Base-by-base conservation (phyloP, 2,888 invertebrate species). In the Palloptera scutellata region DNA sequence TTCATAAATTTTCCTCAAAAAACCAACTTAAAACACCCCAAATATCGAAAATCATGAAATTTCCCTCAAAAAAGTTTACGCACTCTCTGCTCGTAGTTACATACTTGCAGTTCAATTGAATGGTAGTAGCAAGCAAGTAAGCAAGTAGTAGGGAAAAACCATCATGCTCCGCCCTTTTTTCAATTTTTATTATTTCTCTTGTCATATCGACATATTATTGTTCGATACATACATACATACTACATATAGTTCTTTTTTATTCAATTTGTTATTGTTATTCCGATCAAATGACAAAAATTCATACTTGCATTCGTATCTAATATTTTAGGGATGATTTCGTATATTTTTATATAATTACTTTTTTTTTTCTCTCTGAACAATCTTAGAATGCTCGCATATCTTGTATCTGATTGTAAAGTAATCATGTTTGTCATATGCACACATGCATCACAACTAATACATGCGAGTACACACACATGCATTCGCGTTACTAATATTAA, bases 1-100 rank as follows among this genome's bases (percentile, higher is more conserved):
- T 30, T 30, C 30, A 30, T 30, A 30, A 30, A 30, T 30, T 67
- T 69, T 61, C 19, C 68, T 61, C 66, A 64, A 70, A 78, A 83
- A 83, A 81, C 79, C 78, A 78, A 80, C 77, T 78, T 80, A 80
- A 83, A 83, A 83, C 83, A 83, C 84, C 83, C 83, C 81, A 83
- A 81, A 81, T 79, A 83, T 79, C 79, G 82, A 81, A 83, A 83
- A 82, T 83, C 81, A 79, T 77, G 80, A 75, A 79, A 80, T 82
- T 83, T 82, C 79, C 83, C 83, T 80, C 79, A 80, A 83, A 83
- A 82, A 78, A 75, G 75, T 71, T 64, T 30, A 12, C 11, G 20
- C 54, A 12, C 54, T 12, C 19, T 30, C 3, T 30, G 6, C 6
- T 30, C 30, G 30, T 6, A 30, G 30, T 30, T 30, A 30, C n/a